Evolutionary conservation across 2,113 vertebrate genomes (phyloP).

Genomic region (Tachuris rubrigastra): DNA sequence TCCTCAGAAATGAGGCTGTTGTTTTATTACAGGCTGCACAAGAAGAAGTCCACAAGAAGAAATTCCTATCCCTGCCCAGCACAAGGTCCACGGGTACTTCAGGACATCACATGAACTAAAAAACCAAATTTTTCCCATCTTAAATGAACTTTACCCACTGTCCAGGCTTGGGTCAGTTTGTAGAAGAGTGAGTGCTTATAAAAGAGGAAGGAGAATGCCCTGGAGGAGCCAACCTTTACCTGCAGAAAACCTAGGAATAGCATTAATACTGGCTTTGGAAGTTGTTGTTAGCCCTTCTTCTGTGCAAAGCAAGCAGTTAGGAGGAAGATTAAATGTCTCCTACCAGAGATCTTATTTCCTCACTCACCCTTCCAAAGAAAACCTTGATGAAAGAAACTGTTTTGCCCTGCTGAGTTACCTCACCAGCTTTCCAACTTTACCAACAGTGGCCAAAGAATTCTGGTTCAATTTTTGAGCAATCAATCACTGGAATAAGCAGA

Average conservation of each 20-base stretch:
- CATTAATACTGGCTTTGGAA: background rate
- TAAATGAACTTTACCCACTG: background rate
- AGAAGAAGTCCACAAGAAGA: background rate
- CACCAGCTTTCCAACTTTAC: background rate
- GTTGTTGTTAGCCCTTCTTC: background rate
- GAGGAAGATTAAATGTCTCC: background rate
- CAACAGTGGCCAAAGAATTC: background rate
- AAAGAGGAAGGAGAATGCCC: background rate
- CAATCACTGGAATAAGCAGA: fast-evolving
- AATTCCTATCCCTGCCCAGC: background rate
- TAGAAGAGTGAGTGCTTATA: background rate
- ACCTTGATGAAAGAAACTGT: background rate
- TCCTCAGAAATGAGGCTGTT: background rate
- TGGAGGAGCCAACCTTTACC: background rate
- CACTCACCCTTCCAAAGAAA: background rate
- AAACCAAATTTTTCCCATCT: background rate
- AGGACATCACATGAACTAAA: background rate
- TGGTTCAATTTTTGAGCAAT: background rate
- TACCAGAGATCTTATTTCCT: background rate
- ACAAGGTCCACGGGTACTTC: background rate
- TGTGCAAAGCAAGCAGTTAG: background rate
- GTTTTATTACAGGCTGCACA: background rate
- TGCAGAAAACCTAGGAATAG: background rate
- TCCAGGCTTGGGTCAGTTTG: background rate
- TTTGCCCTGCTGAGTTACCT: background rate